A percentile compares a stretch with the other conserved stretches of the same genome.
Conservation (phyloP, 92 coral and sea anemone species). For the Porites lobata region DNA sequence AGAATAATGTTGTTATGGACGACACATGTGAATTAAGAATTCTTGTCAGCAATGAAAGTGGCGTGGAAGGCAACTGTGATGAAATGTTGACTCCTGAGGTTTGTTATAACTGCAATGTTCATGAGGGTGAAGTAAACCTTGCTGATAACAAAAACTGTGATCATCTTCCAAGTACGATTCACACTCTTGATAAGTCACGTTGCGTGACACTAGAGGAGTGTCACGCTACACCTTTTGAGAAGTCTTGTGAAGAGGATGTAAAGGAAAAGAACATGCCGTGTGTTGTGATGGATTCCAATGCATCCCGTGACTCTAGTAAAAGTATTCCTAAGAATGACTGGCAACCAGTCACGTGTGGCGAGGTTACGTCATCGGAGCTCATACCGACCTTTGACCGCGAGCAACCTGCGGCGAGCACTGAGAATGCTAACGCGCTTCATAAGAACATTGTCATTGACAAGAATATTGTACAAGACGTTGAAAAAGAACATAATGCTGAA, state of each 20-base stretch:
- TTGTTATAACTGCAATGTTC: background rate
- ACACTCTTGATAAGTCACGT: background rate
- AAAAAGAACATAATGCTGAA: slow-evolving; percentile 69
- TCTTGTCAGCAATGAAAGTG: background rate
- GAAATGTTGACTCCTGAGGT: background rate
- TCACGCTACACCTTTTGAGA: background rate
- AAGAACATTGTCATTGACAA: slow-evolving; percentile 50
- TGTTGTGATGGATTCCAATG: background rate
- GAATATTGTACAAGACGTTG: slow-evolving; percentile 69
- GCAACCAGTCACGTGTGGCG: slow-evolving; percentile 32
- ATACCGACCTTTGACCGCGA: slow-evolving; percentile 19
- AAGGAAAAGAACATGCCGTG: background rate
- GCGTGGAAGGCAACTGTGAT: background rate
- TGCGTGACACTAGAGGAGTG: background rate
- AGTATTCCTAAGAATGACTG: slow-evolving; percentile 5
- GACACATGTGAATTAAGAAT: background rate
- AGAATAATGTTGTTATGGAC: background rate
- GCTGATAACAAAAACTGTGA: background rate
- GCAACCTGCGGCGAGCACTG: slow-evolving; percentile 29
- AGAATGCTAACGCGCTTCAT: background rate
- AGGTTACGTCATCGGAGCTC: slow-evolving; percentile 21
- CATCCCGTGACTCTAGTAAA: background rate
- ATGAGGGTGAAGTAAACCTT: background rate
- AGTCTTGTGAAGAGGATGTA: background rate
- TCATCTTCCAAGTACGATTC: background rate